Base-by-base conservation (phyloP, 1,140 invertebrate species). In the Theocolax elegans region DNA sequence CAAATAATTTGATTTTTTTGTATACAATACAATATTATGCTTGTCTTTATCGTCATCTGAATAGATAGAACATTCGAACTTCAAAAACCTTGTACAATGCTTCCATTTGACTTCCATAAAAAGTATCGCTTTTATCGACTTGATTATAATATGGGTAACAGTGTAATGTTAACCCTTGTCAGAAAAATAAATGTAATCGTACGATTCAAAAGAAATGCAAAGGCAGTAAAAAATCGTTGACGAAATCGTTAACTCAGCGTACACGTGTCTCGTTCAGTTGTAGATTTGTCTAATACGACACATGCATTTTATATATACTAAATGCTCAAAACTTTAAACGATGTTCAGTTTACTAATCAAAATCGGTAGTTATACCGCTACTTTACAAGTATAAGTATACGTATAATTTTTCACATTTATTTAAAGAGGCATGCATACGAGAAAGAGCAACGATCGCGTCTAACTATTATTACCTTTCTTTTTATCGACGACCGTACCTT, bases 21-120 rank as follows among this genome's bases (percentile, higher is more conserved):
- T 62, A 69, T 8, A 54, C 53, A 69, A 69, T 62, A 69, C 38
- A 35, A n/a, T 69, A 69, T 62, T 69, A 69, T 62, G 67, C 58
- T 68, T 67, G 10, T 53, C 63, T 62, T 68, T n/a, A n/a, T n/a
- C n/a, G n/a, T n/a, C n/a, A n/a, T 62, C 59, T 27, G 42, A 19
- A 68, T 44, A 60, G 42, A 53, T 25, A 51, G 48, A 69, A 69
- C 38, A 21, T 60, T 68, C 35, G 21, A 62, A 44, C 49, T 42
- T 70, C 29, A 58, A 58, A 64, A 70, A 70, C 60, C 42, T 59
- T 31, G 67, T 25, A 46, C 60, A 58, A 58, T 69, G 59, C 67
- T 70, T 70, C 42, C 19, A 48, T 58, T 70, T 64, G 29, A 70
- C 44, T 69, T 69, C 23, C 46, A 68, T 60, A 63, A 42, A 69